Evolutionary conservation across 2,888 invertebrate genomes (phyloP).

Genomic region (Adelognathus sp.): DNA sequence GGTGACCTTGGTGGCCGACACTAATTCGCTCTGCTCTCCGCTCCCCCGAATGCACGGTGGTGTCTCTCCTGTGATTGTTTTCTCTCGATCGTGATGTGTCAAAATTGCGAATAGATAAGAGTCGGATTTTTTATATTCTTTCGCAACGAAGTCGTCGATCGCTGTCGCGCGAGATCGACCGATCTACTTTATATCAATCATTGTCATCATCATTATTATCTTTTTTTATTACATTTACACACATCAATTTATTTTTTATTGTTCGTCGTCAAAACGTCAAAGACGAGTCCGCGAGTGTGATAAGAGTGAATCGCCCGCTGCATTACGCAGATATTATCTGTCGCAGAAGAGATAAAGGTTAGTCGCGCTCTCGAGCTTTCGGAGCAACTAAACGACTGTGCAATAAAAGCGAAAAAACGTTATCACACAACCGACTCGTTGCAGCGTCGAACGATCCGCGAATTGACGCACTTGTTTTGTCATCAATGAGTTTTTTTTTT

Average conservation of each 20-base stretch:
- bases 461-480: too few species aligned
- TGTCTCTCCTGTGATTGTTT: conserved; percentile 68
- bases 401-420: not conserved
- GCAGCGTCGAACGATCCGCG: too few species aligned
- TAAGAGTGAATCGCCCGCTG: not conserved
- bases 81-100: conserved; percentile 69
- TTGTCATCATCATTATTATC: not conserved
- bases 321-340: conserved; percentile 16
- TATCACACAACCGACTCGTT: too few species aligned
- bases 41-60: too few species aligned
- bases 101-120: conserved; percentile 61
- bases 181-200: not conserved
- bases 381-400: not conserved
- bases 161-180: not conserved
- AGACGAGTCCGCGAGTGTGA: conserved; percentile 4
- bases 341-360: conserved; percentile 16
- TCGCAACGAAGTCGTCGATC: too few species aligned
- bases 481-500: too few species aligned
- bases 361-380: conserved; percentile 12
- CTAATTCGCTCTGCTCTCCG: conserved; percentile 46
- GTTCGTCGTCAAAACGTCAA: not conserved
- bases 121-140: conserved; percentile 43
- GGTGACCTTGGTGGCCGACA: conserved; percentile 74
- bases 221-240: not conserved
- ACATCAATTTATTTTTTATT: not conserved